Conservation (phyloP, 2,113 vertebrate genomes). For the Psephotus haematonotus region DNA sequence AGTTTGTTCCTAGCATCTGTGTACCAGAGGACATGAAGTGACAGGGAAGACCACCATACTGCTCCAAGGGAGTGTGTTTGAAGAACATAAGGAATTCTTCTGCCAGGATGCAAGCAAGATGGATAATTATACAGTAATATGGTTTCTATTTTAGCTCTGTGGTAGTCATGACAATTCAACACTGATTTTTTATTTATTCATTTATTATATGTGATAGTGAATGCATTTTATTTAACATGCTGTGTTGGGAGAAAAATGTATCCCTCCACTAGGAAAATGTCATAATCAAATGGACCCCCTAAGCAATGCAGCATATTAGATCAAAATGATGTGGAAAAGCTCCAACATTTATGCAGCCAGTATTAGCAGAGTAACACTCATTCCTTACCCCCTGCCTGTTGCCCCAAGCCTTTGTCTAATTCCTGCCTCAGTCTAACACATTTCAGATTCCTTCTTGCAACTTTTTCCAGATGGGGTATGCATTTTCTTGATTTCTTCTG, state of each 20-base stretch:
- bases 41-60: background rate
- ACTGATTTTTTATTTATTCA: background rate
- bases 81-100: constrained; percentile 19
- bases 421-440: background rate
- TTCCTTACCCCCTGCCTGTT: constrained; percentile 5
- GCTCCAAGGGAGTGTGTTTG: background rate
- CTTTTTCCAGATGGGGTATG: background rate
- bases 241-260: background rate
- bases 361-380: background rate
- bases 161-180: background rate
- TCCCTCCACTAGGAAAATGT: constrained; percentile 2
- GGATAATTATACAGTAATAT: background rate
- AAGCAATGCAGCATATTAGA: background rate
- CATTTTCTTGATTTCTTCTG: background rate
- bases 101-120: background rate
- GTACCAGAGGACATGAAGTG: background rate
- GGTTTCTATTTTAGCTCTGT: constrained; percentile 24
- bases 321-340: constrained; percentile 7
- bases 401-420: background rate
- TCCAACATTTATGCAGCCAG: background rate
- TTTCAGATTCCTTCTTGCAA: background rate
- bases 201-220: background rate
- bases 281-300: background rate
- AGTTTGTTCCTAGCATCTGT: background rate
- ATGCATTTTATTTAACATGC: constrained; percentile 2